Evolutionary conservation across 1,140 invertebrate species (phyloP).

Genomic region (Eriocheir sinensis): DNA sequence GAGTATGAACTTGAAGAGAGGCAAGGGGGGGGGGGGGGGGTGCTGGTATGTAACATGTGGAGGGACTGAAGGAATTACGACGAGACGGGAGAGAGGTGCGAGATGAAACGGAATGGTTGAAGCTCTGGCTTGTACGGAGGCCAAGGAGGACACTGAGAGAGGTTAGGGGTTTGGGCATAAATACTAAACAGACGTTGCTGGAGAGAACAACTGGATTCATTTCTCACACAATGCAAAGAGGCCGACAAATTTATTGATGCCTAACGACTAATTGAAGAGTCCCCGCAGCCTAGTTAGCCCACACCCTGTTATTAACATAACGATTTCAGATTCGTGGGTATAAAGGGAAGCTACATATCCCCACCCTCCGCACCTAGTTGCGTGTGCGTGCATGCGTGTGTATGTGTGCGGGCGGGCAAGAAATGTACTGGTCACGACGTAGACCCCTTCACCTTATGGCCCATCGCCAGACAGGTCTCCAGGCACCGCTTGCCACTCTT

Average conservation of each 20-base stretch:
- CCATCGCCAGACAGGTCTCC: not conserved
- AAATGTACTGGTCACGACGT: slow-evolving; percentile 24
- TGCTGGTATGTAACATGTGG: not conserved
- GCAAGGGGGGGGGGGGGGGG: not conserved
- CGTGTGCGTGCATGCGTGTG: not conserved
- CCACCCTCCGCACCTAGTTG: not conserved
- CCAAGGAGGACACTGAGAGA: not conserved
- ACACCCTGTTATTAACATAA: not conserved
- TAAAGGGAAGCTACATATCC: not conserved
- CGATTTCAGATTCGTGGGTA: not conserved
- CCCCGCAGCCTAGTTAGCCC: not conserved
- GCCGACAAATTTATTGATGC: not conserved
- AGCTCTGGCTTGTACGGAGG: not conserved
- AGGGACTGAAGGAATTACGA: not conserved
- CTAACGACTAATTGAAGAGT: not conserved
- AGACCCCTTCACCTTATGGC: not conserved
- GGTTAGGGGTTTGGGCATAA: not conserved
- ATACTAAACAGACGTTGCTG: not conserved
- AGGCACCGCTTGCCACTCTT: not conserved
- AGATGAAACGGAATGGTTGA: not conserved
- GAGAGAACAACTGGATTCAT: not conserved
- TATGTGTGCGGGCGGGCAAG: not conserved
- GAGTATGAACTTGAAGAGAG: not conserved
- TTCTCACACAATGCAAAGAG: not conserved
- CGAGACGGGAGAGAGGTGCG: no score